Percentiles rank a stretch among this genome's conserved stretches.
phyloP scores from a whole-genome alignment of 2,888 invertebrate genomes.

The Octodonta nipae region DNA sequence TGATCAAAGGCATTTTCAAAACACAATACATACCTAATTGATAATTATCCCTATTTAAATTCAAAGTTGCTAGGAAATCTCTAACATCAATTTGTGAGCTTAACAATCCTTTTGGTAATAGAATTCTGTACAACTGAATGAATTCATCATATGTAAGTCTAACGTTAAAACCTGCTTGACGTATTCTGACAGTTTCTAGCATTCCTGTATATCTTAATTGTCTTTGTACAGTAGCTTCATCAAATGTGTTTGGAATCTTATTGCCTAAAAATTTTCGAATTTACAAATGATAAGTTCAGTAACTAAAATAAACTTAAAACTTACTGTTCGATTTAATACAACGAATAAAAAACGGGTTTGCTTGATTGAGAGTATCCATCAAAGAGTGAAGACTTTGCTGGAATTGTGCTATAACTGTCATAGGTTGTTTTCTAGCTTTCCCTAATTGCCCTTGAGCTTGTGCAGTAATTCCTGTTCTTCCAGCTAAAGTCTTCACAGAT shows the following conservation, averaged over 20 bases:
- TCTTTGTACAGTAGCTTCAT: constrained; percentile 82
- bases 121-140: constrained; percentile 79
- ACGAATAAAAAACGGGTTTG: constrained; percentile 72
- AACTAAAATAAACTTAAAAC: constrained; percentile 2
- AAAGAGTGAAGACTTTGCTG: constrained; percentile 81
- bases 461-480: constrained; percentile 49
- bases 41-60: constrained; percentile 79
- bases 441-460: constrained; percentile 38
- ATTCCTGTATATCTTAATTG: constrained; percentile 90
- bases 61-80: constrained; percentile 68
- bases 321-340: constrained; percentile 90
- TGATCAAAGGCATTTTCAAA: background rate
- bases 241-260: constrained; percentile 84
- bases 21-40: constrained; percentile 44
- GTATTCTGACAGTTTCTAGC: constrained; percentile 88
- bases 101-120: constrained; percentile 73
- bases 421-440: constrained; percentile 70
- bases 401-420: constrained; percentile 90
- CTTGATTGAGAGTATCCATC: constrained; percentile 87
- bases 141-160: constrained; percentile 88
- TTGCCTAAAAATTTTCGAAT: constrained; percentile 16
- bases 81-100: constrained; percentile 79
- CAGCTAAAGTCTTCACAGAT: constrained; percentile 81
- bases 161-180: constrained; percentile 91
- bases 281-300: too few species aligned